These are phyloP conservation scores for Tricholaema leucomelas DNA, from an alignment of 2,113 vertebrate genomes.

Conservation along the genomic window DNA sequence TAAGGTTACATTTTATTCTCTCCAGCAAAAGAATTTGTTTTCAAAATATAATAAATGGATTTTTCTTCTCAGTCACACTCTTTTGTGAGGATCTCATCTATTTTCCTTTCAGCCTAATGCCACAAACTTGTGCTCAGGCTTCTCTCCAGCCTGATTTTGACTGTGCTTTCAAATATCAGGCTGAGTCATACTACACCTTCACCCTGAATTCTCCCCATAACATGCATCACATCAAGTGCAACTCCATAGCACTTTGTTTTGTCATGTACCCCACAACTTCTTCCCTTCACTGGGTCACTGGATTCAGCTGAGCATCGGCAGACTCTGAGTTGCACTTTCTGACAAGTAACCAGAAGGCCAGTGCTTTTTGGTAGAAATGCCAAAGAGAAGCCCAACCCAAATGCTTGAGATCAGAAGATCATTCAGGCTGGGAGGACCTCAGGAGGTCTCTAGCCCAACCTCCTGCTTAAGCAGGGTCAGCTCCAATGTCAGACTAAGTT, in stretches of 20 bases:
- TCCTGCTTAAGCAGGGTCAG: neutral
- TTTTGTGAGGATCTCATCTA: neutral
- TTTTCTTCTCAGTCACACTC: neutral
- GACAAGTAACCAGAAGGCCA: neutral
- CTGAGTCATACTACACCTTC: neutral
- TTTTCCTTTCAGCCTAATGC: too few species aligned
- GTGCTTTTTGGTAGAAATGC: neutral
- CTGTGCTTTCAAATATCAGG: neutral
- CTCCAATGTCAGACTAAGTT: neutral
- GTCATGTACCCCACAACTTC: rapidly evolving
- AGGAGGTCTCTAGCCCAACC: too few species aligned
- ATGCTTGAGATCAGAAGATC: neutral
- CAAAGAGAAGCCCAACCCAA: neutral
- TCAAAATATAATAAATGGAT: neutral
- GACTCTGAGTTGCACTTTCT: neutral
- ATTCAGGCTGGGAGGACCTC: neutral
- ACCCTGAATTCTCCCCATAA: neutral
- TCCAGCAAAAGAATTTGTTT: neutral
- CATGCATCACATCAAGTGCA: neutral
- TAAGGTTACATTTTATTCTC: neutral
- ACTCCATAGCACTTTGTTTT: neutral
- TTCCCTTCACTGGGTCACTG: neutral
- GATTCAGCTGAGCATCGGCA: neutral
- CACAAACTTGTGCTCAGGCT: neutral
- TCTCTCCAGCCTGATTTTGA: neutral